phyloP scores from a whole-genome alignment of 2,113 vertebrate species.

The Tylochromis polylepis region DNA sequence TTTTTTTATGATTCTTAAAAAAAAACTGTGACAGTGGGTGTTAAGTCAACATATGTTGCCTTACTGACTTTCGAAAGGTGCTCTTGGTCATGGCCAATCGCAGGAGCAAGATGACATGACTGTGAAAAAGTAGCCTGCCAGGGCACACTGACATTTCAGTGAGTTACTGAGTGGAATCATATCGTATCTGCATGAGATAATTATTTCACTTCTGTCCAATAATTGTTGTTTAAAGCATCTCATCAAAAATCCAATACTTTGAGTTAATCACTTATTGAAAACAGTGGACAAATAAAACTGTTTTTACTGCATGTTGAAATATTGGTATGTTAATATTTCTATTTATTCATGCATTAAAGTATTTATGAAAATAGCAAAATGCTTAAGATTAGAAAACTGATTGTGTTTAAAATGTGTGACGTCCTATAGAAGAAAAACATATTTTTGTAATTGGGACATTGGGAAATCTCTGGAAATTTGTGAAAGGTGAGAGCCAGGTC shows the following conservation, averaged over 20 bases:
- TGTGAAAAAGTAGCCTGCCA: not conserved
- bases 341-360: not conserved
- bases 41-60: not conserved
- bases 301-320: not conserved
- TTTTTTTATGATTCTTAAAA: not conserved
- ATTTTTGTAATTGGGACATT: not conserved
- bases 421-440: not conserved
- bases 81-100: not conserved
- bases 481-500: constrained; percentile 13
- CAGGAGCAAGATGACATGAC: not conserved
- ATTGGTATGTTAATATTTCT: not conserved
- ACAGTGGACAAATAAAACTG: not conserved
- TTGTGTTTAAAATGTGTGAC: not conserved
- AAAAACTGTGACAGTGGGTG: not conserved
- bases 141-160: constrained; percentile 10
- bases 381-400: not conserved
- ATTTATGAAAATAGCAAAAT: not conserved
- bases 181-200: not conserved
- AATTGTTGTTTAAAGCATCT: not conserved
- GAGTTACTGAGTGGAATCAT: not conserved
- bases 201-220: not conserved
- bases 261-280: not conserved
- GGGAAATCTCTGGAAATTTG: not conserved
- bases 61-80: not conserved
- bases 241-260: not conserved